Base-by-base conservation (phyloP, 2,888 invertebrate genomes). In the Ferrisia virgata region DNA sequence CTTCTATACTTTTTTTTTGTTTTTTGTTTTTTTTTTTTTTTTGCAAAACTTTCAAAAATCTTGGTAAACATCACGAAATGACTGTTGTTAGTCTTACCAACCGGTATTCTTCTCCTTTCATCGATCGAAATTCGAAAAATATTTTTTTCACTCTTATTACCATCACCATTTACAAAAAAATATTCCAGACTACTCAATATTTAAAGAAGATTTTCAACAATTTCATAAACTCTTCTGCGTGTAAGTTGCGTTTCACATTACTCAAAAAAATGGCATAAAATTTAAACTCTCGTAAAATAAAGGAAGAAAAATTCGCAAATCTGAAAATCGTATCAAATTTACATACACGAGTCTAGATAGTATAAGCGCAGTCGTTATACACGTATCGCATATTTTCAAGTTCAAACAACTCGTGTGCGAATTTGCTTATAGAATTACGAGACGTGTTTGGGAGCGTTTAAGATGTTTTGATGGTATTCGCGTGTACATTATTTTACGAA, bases 371-470 rank as follows among this genome's bases (percentile, higher is more conserved):
- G 28, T 64, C 11, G 64, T 64, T 64, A 25, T 18, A 64, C 64
- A 28, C 28, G 64, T 28, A 15, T 3, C 4, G 64, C 64, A 64
- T 64, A 64, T 64, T 64, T 64, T 64, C 64, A 64, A 64, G 64
- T 64, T 64, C 64, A 64, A 28, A 28, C 28, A 64, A 64, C 64
- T 28, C 64, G 64, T 64, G 64, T 64, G 64, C 64, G 64, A 64
- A 64, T 64, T 64, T 64, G 64, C 5, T 28, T 64, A 47, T 53
- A 15, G 28, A 58, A 58, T 58, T 58, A 47, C 18, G 18, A 53
- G 64, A 64, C 64, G 64, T 64, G 64, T 64, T 64, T 64, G 64
- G 64, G 64, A 64, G 64, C 31, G 4, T 64, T 64, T 64, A 64
- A 64, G 64, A 64, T 64, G 31, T 28, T 28, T 53, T 53, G 64